A percentile compares a stretch with the other conserved stretches of the same genome.
Evolutionary conservation across 2,888 invertebrate genomes (phyloP).

Genomic region (Spisula subtruncata): DNA sequence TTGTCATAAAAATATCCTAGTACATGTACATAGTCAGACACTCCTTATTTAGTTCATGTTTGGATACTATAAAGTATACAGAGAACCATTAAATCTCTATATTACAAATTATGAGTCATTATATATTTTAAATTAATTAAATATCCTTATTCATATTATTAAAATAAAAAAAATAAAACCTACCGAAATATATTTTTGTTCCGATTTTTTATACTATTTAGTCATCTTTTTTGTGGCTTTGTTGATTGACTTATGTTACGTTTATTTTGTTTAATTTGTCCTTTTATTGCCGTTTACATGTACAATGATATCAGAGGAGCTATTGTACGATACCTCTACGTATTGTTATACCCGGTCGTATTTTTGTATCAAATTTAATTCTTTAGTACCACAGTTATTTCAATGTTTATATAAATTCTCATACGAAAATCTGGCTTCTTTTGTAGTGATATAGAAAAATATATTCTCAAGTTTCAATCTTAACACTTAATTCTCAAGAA

Average conservation of each 20-base stretch:
- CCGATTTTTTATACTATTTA: neutral
- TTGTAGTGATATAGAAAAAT: conserved; percentile 24
- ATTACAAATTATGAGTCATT: neutral
- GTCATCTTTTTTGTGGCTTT: neutral
- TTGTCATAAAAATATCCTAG: neutral
- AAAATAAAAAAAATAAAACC: neutral
- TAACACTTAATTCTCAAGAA: conserved; percentile 44
- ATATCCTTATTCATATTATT: neutral
- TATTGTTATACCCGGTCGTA: neutral
- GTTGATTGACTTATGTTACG: neutral
- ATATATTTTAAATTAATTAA: neutral
- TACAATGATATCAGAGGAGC: neutral
- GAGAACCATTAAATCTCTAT: neutral
- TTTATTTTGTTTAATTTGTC: conserved; percentile 9
- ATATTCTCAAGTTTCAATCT: conserved; percentile 23
- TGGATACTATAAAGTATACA: neutral
- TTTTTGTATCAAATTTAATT: conserved; percentile 17
- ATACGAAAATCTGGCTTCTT: conserved; percentile 43
- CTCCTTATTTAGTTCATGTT: neutral
- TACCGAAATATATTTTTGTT: neutral
- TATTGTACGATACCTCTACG: neutral
- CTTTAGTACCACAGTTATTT: conserved; percentile 26
- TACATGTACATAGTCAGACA: no score
- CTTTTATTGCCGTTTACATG: conserved; percentile 12
- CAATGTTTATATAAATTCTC: conserved; percentile 45